Base-by-base conservation (phyloP, 2,888 invertebrate species). In the Aleiodes testaceus region DNA sequence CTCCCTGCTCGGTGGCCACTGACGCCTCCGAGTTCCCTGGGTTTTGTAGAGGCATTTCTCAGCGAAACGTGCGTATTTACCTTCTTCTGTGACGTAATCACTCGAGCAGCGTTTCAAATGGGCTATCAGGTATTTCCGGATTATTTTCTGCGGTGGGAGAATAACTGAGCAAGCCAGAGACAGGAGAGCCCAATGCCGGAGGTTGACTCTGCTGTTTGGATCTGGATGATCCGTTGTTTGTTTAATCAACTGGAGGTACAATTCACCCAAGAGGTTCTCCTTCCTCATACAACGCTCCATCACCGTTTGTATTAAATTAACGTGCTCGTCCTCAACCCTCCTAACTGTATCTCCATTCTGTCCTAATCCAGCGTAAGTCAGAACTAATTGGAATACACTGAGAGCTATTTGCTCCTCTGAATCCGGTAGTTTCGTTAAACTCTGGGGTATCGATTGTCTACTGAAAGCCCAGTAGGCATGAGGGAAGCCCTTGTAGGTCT, bases 221-320 rank as follows among this genome's bases (percentile, higher is more conserved):
- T 97, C 97, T 0, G 95, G 95, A 89, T 95, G 95, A 81, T 96
- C 96, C 0, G 97, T 97, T 0, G 97, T 97, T 88, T 96, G 95
- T 86, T 97, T 98, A 72, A 97, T 94, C 49, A 98, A 91, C 85
- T 97, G 97, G 78, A 97, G 90, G 86, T 96, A 97, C 70, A 97
- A 89, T 88, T 98, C 98, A 82, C 95, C 96, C 4, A 97, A 89
- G 63, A 97, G 89, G 63, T 94, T 92, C 83, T 97, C 96, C 84
- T 95, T 97, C 80, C 96, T 92, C 93, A 97, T 93, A 81, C 96
- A 96, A 72, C 96, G 92, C 82, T 97, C 97, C 89, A 98, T 91
- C 78, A 98, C 92, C 1, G 93, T 92, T 88, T 98, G 98, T 68
- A 97, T 93, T 22, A 97, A 90, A 74, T 94, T 93, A 5, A 96